Percentiles rank a stretch among this genome's conserved stretches.
Conservation (phyloP, 1,140 invertebrate genomes). For the Diorhabda carinulata region DNA sequence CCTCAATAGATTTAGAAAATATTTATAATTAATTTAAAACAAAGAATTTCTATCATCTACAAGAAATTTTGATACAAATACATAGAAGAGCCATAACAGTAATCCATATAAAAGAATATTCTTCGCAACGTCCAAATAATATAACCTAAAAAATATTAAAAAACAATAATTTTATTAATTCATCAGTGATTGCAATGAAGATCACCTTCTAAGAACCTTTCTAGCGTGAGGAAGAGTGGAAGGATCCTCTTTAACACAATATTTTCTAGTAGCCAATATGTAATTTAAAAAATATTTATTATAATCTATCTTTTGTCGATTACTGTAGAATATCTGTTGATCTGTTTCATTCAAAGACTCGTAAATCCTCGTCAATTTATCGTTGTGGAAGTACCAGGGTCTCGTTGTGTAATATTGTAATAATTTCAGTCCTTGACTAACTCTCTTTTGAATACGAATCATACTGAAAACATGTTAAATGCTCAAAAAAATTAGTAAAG, state of each 20-base stretch:
- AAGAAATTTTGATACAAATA: constrained; percentile 13
- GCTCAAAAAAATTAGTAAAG: too few relatives aligned
- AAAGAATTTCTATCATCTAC: neutral
- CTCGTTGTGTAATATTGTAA: constrained; percentile 84
- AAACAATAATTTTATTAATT: neutral
- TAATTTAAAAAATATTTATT: constrained; percentile 65
- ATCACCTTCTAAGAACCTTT: constrained; percentile 53
- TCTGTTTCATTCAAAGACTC: constrained; percentile 58
- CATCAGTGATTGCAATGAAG: neutral
- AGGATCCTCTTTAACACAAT: constrained; percentile 71
- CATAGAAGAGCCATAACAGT: constrained; percentile 26
- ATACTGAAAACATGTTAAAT: constrained; percentile 50
- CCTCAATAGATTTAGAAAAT: too few relatives aligned
- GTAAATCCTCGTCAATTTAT: constrained; percentile 63
- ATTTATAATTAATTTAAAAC: neutral
- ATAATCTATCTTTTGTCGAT: constrained; percentile 61
- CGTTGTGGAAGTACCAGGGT: constrained; percentile 76
- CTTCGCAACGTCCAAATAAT: constrained; percentile 52
- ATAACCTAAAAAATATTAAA: constrained; percentile 49
- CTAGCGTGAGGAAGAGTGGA: constrained; percentile 68
- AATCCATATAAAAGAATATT: constrained; percentile 29
- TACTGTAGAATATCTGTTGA: constrained; percentile 56
- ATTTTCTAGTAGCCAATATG: constrained; percentile 68
- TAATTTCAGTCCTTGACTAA: constrained; percentile 60
- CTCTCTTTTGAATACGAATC: constrained; percentile 62